Percentiles rank a stretch among this genome's conserved stretches.
These are phyloP conservation scores for Pungitius pungitius DNA, from an alignment of 2,113 vertebrate genomes.

Conservation along the genomic window DNA sequence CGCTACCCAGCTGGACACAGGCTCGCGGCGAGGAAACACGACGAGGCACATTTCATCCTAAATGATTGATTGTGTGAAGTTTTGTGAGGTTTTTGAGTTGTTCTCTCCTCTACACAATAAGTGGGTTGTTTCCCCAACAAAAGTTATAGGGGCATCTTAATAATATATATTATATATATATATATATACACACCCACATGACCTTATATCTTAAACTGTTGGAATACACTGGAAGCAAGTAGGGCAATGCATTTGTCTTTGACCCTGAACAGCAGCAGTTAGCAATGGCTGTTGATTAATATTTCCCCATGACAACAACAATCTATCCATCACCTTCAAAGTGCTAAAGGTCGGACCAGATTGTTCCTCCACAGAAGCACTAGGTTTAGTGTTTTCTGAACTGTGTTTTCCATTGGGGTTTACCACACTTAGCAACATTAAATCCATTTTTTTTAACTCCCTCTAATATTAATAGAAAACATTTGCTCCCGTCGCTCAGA, in stretches of 20 bases:
- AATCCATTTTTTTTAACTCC: background rate
- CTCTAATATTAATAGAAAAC: constrained; percentile 41
- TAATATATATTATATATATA: too few species aligned
- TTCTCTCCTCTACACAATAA: too few species aligned
- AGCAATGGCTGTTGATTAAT: constrained; percentile 1
- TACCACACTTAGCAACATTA: background rate
- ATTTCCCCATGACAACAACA: constrained; percentile 4
- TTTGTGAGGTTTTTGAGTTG: too few species aligned
- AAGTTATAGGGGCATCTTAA: too few species aligned
- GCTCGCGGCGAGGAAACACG: too few species aligned
- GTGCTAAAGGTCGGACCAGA: background rate
- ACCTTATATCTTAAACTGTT: too few species aligned
- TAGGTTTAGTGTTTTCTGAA: constrained; percentile 1
- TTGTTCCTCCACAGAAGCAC: background rate
- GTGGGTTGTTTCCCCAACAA: too few species aligned
- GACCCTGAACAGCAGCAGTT: background rate
- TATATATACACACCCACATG: too few species aligned
- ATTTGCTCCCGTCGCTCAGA: constrained; percentile 42
- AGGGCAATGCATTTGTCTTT: background rate
- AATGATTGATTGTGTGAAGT: too few species aligned
- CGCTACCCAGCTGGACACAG: too few species aligned
- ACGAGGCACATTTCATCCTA: too few species aligned
- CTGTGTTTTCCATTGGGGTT: constrained; percentile 10
- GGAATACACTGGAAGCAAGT: background rate
- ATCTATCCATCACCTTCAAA: constrained; percentile 2